Base-by-base conservation (phyloP, 2,113 vertebrate genomes). In the Plecotus auritus region DNA sequence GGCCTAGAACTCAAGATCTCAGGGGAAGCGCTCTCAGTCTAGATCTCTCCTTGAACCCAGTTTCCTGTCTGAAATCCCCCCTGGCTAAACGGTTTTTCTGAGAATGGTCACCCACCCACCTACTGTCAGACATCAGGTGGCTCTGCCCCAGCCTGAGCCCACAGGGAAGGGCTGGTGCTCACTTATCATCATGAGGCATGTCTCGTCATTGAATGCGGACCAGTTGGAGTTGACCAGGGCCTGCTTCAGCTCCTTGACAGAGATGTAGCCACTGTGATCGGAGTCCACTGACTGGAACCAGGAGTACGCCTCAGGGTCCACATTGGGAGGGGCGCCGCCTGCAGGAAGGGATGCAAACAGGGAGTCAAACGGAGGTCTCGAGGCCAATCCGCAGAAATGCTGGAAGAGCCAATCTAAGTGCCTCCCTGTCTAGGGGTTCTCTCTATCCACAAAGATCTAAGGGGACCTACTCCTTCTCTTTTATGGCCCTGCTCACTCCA, bases 151-250 rank as follows among this genome's bases (percentile, higher is more conserved):
- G 32, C 51, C 40, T 5, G 7, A 18, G 59, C 28, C 85, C 77
- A 28, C 0, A 0, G 8, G 40, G 92, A 35, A 89, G 59, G 51
- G 56, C n/a, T 5, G 32, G 7, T 2, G 99, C 99, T 99, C 97
- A 99, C 99, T 99, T 95, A 99, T 98, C 99, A 99, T 99, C 98
- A 99, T 99, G 83, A 99, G 97, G 95, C 99, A 99, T 2, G 99
- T 99, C 97, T 99, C 99, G 0, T 99, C 99, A 3, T 99, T 99
- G 98, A 99, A 99, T 0, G 98, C 69, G 0, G 99, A 99, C 99
- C 99, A 99, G 98, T 99, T 99, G 97, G 99, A 99, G 98, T 99
- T 99, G 97, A 99, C 98, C 9, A 99, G 99, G 0, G 99, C 99
- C 97, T 99, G 99, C 93, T 99, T 99, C 85, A 99, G 99, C 98